Evolutionary conservation across 2,888 invertebrate genomes (phyloP), one percentile per base, ranked within the genome.

Genomic region (Drosophila barbarae): DNA sequence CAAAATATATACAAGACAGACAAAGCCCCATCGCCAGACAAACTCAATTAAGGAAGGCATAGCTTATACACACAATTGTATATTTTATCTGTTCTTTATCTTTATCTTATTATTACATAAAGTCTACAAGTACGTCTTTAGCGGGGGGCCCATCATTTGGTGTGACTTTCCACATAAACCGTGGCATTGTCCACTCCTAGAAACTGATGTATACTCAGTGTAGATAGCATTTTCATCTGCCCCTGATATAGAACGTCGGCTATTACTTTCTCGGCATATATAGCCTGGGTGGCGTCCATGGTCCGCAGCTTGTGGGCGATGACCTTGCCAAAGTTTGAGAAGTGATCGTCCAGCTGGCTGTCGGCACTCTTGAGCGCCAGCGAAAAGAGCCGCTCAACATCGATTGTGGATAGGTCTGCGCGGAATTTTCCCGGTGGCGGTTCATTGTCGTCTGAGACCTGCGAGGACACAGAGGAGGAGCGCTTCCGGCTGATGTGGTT

Each of bases 241-340:
- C 89, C 89, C 70, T 89, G 89, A 72, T 88, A 87, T 26, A 89
- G 84, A 44, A 89, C 87, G 72, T 89, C 89, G 9, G 86, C 86
- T 46, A 89, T 89, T 13, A 89, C 83, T 60, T 89, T 89, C 58
- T 89, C 89, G 2, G 89, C 89, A 52, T 86, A 88, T 32, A 89
- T 77, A 5, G 89, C 87, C 61, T 89, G 89, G 23, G 84, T 81
- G 10, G 84, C 55, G 0, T 89, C 88, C 88, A 89, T 89, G 8
- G 86, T 80, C 4, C 89, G 85, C 53, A 89, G 71, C 66, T 89
- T 89, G 58, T 89, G 88, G 15, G 89, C 88, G 54, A 89, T 88
- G 23, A 89, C 85, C 66, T 88, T 89, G 0, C 89, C 89, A 57
- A 89, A 88, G 67, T 78, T 86, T 21, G 87, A 70, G 44, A 85